Percentiles rank a stretch among this genome's conserved stretches.
These are phyloP conservation scores for Trachops cirrhosus DNA, from an alignment of 2,797 vertebrate genomes.

Conservation along the genomic window DNA sequence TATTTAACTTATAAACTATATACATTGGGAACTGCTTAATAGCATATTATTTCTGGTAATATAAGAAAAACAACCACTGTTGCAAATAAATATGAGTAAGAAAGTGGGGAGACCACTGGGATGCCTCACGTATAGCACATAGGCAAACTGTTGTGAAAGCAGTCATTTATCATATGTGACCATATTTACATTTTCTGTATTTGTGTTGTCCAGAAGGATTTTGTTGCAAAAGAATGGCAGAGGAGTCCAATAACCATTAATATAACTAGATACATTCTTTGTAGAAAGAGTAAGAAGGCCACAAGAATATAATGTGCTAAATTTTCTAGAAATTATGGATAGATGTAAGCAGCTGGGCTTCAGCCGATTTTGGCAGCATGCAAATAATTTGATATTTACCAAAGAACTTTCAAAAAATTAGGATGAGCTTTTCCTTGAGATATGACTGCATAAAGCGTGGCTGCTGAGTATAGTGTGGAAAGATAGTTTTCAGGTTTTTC, in stretches of 20 bases:
- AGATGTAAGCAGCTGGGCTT: constrained; percentile 20
- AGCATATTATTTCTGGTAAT: constrained; percentile 19
- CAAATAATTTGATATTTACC: constrained; percentile 48
- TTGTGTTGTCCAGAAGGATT: constrained; percentile 52
- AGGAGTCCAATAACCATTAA: constrained; percentile 42
- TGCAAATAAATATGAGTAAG: constrained; percentile 30
- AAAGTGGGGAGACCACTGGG: not conserved
- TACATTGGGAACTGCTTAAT: not conserved
- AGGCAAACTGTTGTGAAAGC: constrained; percentile 13
- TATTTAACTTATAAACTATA: constrained; percentile 6
- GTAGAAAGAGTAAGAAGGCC: constrained; percentile 31
- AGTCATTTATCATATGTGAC: constrained; percentile 23
- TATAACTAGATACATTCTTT: constrained; percentile 7
- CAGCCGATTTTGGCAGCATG: constrained; percentile 50
- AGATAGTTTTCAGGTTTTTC: not conserved
- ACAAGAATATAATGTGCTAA: not conserved
- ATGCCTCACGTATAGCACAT: not conserved
- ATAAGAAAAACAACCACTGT: constrained; percentile 22
- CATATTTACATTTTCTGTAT: constrained; percentile 50
- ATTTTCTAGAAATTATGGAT: constrained; percentile 59
- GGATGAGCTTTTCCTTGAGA: constrained; percentile 24
- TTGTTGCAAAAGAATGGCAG: constrained; percentile 36
- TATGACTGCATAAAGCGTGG: not conserved
- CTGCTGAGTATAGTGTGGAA: not conserved
- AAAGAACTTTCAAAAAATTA: constrained; percentile 18